These are phyloP conservation scores for Lagopus leucura DNA, from an alignment of 2,113 vertebrate species.

Conservation along the genomic window DNA sequence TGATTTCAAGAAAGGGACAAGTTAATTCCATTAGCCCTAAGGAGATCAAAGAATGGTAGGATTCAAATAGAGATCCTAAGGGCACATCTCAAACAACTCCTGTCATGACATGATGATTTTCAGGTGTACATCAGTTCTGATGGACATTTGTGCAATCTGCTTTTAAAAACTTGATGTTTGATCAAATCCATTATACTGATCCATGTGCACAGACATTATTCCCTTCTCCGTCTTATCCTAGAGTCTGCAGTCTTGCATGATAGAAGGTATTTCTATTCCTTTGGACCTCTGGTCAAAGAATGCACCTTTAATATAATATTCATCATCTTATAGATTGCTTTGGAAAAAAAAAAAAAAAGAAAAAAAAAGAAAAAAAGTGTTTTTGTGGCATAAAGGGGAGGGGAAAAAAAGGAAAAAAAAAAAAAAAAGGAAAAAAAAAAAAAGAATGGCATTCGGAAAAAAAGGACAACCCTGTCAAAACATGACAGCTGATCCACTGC, in stretches of 20 bases:
- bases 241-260: constrained; percentile 24
- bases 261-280: constrained; percentile 28
- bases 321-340: constrained; percentile 22
- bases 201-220: constrained; percentile 2
- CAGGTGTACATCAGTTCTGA: constrained; percentile 21
- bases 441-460: constrained; percentile 74
- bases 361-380: not conserved
- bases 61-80: not conserved
- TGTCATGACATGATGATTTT: not conserved
- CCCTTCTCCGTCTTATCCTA: not conserved
- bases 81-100: not conserved
- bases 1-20: not conserved
- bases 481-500: constrained; percentile 77
- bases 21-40: not conserved
- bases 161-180: constrained; percentile 30
- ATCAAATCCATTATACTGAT: not conserved
- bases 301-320: constrained; percentile 50
- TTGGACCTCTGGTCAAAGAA: not conserved
- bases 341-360: not conserved
- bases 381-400: constrained; percentile 36
- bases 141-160: not conserved
- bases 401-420: not conserved
- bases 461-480: constrained; percentile 84
- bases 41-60: not conserved
- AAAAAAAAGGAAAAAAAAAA: not conserved